A percentile compares a stretch with the other conserved stretches of the same genome.
Evolutionary conservation across 2,797 vertebrate genomes (phyloP).

Genomic region (Triplophysa yarkandensis): DNA sequence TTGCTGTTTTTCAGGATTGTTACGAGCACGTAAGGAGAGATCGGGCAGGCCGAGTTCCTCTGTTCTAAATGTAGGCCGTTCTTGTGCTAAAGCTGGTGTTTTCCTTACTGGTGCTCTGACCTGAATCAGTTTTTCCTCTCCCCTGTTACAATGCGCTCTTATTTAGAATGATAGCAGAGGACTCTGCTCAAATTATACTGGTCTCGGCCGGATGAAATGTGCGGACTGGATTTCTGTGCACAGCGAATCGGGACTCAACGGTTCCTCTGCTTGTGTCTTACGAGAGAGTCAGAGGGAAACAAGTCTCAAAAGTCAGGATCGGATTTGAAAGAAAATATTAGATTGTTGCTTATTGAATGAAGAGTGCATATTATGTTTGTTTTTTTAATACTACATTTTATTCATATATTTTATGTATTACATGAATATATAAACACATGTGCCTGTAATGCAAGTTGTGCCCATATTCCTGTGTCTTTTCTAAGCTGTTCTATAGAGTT

Average conservation of each 20-base stretch:
- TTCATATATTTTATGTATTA: too few relatives aligned
- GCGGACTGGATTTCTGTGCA: conserved; percentile 66
- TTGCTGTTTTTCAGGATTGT: conserved; percentile 23
- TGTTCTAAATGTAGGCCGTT: conserved; percentile 53
- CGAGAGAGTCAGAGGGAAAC: neutral
- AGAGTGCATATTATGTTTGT: too few relatives aligned
- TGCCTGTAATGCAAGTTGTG: too few relatives aligned
- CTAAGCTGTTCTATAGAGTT: neutral
- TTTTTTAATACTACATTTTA: too few relatives aligned
- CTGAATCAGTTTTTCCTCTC: conserved; percentile 75
- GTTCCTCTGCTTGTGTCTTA: neutral
- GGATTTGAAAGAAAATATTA: too few relatives aligned
- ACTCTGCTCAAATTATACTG: conserved; percentile 76
- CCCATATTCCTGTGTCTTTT: neutral
- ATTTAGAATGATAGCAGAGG: conserved; percentile 77
- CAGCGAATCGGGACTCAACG: neutral
- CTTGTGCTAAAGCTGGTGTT: conserved; percentile 61
- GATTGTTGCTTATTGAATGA: too few relatives aligned
- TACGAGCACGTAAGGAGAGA: neutral
- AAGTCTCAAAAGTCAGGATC: too few relatives aligned
- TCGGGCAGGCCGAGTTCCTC: conserved; percentile 29
- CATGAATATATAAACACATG: too few relatives aligned
- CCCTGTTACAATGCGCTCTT: conserved; percentile 72
- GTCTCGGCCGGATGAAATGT: conserved; percentile 66
- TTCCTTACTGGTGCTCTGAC: conserved; percentile 70